Evolutionary conservation across 2,113 vertebrate species (phyloP), one percentile per base, ranked within the genome.

Genomic region (Synchiropus splendidus): DNA sequence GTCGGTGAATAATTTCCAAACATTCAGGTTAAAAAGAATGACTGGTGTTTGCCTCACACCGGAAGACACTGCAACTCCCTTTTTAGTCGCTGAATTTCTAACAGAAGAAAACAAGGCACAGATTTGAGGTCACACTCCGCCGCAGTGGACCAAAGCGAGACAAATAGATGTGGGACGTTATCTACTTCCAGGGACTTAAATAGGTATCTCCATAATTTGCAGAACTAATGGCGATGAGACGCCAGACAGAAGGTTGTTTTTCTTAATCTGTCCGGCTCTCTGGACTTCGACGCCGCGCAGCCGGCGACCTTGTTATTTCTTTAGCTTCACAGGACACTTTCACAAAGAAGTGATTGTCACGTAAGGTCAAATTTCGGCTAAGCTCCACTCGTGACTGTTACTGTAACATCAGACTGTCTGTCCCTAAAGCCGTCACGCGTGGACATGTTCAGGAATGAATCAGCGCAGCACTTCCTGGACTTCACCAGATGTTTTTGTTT

Each of bases 331-430:
- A 59, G 67, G 33, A 58, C 67, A 54, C 35, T 37, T 61, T 39
- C 56, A 75, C 66, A 77, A 68, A 64, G 59, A 65, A 72, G 40
- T 69, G 70, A 74, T 72, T 77, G 72, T 72, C 53, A 64, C 43
- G 37, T 59, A 72, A 77, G 75, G 77, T 77, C 63, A 63, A 43
- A 41, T 42, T 18, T 12, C 12, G 58, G 68, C 31, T 61, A 51
- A 78, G 45, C 60, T n/a, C 31, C 64, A 57, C 61, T 62, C 52
- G 50, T 74, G 67, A 74, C 67, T 47, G 54, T 37, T 54, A 38
- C 49, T 44, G 45, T 46, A n/a, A 39, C 39, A 47, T 58, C 53
- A 58, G 48, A 41, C 51, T 47, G 48, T 64, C 58, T 53, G 51
- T 35, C 31, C 30, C 44, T 39, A 41, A 42, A 12, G 43, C 14